Evolutionary conservation across 2,888 invertebrate genomes (phyloP), one percentile per base, ranked within the genome.

Genomic region (Phorcus lineatus): DNA sequence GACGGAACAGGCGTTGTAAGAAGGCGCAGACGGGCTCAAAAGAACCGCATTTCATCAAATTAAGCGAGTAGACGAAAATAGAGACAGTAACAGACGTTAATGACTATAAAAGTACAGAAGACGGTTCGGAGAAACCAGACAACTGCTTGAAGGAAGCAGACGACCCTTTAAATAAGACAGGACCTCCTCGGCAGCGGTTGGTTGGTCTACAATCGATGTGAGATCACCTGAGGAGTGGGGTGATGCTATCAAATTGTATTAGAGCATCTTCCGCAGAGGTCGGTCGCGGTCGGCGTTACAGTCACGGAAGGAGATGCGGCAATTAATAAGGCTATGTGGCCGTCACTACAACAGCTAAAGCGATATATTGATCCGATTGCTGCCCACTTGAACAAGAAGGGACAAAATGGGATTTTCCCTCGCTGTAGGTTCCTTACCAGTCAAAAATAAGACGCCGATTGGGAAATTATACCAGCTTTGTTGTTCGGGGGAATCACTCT

Each of bases 301-400:
- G 40, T 36, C 70, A 70, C 70, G 40, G 70, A 31, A 70, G 40
- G 70, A 31, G 70, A 70, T 70, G 70, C 36, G 40, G 70, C 70
- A 70, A 70, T 70, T 70, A 70, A 70, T 70, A 70, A 36, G 70
- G 36, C 70, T 70, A n/a, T 36, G 19, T 19, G 70, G 36, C 70
- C 40, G 40, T 70, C 36, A 70, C 31, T 70, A 70, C 70, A 70
- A 70, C 70, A 70, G 70, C 19, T 70, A 36, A 36, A 28, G 17
- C 19, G 36, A 17, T 13, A n/a, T 36, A 70, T 36, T 40, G 70
- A 70, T 31, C 70, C 40, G 3, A 36, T 70, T 70, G 19, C 70
- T 19, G 1, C 40, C 70, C 19, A 70, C 70, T 70, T 70, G 70
- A 36, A 17, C 19, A 19, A 70, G 62, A 31, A 70, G 40, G 36